Conservation (phyloP, 2,113 vertebrate species). For the Ardeotis arabs region DNA sequence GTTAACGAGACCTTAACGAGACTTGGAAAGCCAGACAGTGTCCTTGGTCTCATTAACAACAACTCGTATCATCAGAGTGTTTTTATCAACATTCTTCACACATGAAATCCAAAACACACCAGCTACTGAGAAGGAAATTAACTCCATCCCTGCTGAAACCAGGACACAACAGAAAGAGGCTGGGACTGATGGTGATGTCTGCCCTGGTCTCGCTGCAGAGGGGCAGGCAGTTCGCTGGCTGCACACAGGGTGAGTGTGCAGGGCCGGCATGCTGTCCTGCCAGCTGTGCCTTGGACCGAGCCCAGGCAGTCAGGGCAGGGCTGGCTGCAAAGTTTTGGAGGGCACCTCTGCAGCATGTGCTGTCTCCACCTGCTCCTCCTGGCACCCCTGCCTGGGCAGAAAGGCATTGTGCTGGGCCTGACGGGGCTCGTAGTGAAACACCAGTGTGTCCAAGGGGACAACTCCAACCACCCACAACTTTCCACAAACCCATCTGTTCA, state of each 20-base stretch:
- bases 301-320: too few relatives aligned
- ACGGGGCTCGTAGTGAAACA: accelerated
- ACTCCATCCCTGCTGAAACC: too few relatives aligned
- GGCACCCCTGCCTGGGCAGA: background rate
- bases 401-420: background rate
- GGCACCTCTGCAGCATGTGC: background rate
- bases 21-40: too few relatives aligned
- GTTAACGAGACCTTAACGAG: too few relatives aligned
- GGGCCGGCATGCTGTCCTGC: background rate
- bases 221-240: background rate
- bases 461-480: background rate
- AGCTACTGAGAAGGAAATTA: too few relatives aligned
- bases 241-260: too few relatives aligned
- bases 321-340: background rate
- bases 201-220: background rate
- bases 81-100: too few relatives aligned
- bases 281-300: background rate
- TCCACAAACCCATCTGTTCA: background rate
- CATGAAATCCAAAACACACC: too few relatives aligned
- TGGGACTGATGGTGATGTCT: background rate
- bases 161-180: background rate
- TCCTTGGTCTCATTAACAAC: too few relatives aligned
- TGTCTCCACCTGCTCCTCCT: background rate
- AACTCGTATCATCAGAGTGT: too few relatives aligned
- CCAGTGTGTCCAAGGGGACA: too few relatives aligned